Evolutionary conservation across 2,113 vertebrate species (phyloP), one percentile per base, ranked within the genome.

Genomic region (Notiomystis cincta): DNA sequence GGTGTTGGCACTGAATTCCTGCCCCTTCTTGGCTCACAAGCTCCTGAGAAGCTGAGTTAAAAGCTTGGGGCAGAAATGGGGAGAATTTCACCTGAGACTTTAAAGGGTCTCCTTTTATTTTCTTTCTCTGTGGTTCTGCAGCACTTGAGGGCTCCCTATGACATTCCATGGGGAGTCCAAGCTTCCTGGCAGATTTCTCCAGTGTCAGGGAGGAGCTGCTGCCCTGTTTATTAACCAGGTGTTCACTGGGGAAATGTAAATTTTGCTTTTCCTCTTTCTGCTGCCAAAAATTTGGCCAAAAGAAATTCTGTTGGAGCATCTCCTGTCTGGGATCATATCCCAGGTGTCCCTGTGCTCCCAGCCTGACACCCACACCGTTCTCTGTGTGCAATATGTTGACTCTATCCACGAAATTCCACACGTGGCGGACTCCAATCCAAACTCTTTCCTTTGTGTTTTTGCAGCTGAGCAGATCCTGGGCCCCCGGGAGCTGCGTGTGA

Each of bases 401-500:
- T 50, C 51, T 17, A 12, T 16, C 44, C 54, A 1, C 8, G 27
- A 35, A 7, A 17, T 12, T 38, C n/a, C 42, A 13, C 14, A 0
- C 1, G 1, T 28, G 30, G 5, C 2, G 6, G 3, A n/a, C 40
- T 12, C 47, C 78, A 40, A 60, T 13, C 30, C 50, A 11, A 64
- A 62, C 24, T 8, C 9, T n/a, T 62, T 15, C 37, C 45, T 70
- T 72, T 33, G 22, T 82, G 25, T 42, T 71, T 69, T 27, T 48
- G 50, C 61, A 99, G 98, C 94, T 40, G 94, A 97, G 94, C 98
- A 83, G 72, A 93, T 98, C 14, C 40, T 97, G 5, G 98, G 98
- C 22, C 99, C 99, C 14, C 97, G 51, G 93, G 98, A 99, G 93
- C 84, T 99, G 61, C 97, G 95, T 21, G 94, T 99, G 35, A 99